A percentile compares a stretch with the other conserved stretches of the same genome.
Conservation (phyloP, 2,113 vertebrate genomes). For the Halcyon senegalensis region DNA sequence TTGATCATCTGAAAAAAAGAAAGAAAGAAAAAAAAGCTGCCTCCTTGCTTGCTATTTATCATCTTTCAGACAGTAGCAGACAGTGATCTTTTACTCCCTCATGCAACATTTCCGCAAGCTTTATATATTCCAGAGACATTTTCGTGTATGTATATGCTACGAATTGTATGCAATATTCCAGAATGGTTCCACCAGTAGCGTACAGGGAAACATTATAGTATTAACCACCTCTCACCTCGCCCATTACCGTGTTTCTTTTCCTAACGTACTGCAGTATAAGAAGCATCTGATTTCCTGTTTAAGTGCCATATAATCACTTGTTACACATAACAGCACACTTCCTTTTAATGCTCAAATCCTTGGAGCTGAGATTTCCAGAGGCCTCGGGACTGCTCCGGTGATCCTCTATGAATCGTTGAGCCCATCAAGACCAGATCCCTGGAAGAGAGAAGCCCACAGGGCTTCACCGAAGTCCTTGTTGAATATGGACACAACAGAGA, state of each 20-base stretch:
- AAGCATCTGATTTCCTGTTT: conserved; percentile 18
- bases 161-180: not conserved
- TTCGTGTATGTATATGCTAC: conserved; percentile 22
- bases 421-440: not conserved
- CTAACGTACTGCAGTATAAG: not conserved
- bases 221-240: conserved; percentile 19
- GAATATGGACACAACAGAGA: fast-evolving
- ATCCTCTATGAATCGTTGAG: not conserved
- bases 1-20: not conserved
- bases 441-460: not conserved
- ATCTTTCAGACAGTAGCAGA: conserved; percentile 1
- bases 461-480: not conserved
- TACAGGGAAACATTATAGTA: conserved; percentile 20
- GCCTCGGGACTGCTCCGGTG: not conserved
- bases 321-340: not conserved
- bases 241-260: not conserved
- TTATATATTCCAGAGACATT: conserved; percentile 31
- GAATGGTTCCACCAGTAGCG: not conserved
- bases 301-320: conserved; percentile 13
- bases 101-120: conserved; percentile 4
- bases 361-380: not conserved
- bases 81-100: conserved; percentile 46
- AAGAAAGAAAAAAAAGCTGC: not conserved
- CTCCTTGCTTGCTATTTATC: not conserved
- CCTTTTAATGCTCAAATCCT: not conserved